A percentile compares a stretch with the other conserved stretches of the same genome.
These are phyloP conservation scores for Sepiola atlantica DNA, from an alignment of 2,888 invertebrate genomes.

Conservation along the genomic window DNA sequence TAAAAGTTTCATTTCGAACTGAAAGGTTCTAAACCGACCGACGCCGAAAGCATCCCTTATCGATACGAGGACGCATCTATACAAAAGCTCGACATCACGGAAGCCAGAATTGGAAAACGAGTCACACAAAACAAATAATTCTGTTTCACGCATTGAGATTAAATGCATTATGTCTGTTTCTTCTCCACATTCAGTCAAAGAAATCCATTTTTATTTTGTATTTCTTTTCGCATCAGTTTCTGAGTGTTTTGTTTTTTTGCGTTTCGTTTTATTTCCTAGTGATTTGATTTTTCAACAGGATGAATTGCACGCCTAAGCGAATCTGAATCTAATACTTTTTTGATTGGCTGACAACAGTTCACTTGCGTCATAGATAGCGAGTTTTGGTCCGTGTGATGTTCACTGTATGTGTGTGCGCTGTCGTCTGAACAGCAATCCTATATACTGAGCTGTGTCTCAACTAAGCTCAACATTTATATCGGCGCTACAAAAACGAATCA, in stretches of 20 bases:
- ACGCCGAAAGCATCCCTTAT: no score
- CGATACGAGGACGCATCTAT: no score
- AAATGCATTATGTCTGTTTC: neutral
- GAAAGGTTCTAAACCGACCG: no score
- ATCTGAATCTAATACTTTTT: constrained; percentile 9
- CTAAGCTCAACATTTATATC: neutral
- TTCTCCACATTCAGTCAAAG: neutral
- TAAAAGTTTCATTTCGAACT: no score
- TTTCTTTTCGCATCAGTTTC: no score
- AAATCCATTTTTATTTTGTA: neutral
- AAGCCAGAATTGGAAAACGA: neutral
- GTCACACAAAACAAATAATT: neutral
- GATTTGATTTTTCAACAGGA: neutral
- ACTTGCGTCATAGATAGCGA: neutral
- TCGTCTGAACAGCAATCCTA: neutral
- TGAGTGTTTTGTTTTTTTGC: neutral
- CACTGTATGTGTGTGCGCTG: neutral
- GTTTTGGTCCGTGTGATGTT: no score
- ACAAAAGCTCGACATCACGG: neutral
- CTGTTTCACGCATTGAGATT: neutral
- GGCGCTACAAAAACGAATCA: neutral
- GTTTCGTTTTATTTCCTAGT: neutral
- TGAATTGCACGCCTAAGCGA: neutral
- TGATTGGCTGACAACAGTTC: no score
- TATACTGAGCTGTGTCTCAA: neutral